Evolutionary conservation across 2,797 vertebrate species (phyloP).

Genomic region (Tenualosa ilisha): DNA sequence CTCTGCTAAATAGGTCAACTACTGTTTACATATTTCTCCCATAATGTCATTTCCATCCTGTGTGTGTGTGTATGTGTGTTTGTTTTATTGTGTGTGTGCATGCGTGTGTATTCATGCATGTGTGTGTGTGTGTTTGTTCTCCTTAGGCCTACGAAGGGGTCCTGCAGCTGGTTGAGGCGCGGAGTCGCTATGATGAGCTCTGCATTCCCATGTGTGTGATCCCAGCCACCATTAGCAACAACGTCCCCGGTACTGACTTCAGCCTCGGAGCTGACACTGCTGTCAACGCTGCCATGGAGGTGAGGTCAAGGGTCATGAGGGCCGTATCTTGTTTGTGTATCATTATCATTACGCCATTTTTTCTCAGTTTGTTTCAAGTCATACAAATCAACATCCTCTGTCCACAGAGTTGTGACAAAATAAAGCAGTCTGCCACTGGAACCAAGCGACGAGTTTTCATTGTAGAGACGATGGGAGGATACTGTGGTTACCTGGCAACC

Average conservation of each 20-base stretch:
- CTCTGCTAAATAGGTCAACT: background rate
- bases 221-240: constrained; percentile 98
- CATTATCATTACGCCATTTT: background rate
- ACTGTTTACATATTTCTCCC: background rate
- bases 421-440: constrained; percentile 94
- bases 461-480: constrained; percentile 97
- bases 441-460: constrained; percentile 96
- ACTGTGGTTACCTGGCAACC: constrained; percentile 92
- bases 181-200: constrained; percentile 82
- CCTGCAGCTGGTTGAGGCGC: constrained; percentile 90
- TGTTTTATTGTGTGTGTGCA: background rate
- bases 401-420: constrained; percentile 90
- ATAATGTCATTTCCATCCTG: background rate
- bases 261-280: constrained; percentile 94
- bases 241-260: constrained; percentile 94
- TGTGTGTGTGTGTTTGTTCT: constrained; percentile 1
- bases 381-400: background rate
- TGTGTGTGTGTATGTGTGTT: constrained; percentile 4
- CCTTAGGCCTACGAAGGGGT: constrained; percentile 88
- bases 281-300: constrained; percentile 96
- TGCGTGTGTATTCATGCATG: background rate
- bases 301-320: constrained; percentile 51
- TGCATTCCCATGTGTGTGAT: constrained; percentile 94
- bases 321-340: background rate
- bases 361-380: background rate